Percentiles rank a stretch among this genome's conserved stretches.
Conservation (phyloP, 2,888 invertebrate genomes). For the Leptinotarsa tumamoca region DNA sequence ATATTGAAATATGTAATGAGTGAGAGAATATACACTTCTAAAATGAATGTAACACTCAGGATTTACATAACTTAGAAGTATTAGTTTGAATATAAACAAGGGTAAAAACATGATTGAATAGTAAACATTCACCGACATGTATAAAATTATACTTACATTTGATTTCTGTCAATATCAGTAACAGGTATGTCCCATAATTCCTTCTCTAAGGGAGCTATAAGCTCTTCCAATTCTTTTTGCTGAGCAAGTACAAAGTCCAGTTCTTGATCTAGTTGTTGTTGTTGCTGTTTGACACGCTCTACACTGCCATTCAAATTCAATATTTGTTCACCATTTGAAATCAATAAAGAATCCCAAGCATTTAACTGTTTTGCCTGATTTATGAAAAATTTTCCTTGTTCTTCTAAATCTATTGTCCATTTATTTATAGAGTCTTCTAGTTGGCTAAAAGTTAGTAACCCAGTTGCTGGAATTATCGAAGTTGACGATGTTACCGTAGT, state of each 20-base stretch:
- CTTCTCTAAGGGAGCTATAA: constrained; percentile 87
- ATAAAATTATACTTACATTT: constrained; percentile 73
- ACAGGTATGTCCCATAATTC: constrained; percentile 77
- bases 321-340: constrained; percentile 94
- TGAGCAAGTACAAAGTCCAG: constrained; percentile 93
- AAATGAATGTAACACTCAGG: too few species aligned
- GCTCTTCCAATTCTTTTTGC: constrained; percentile 91
- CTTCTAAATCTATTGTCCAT: constrained; percentile 92
- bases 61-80: too few species aligned
- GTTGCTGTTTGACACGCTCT: constrained; percentile 89
- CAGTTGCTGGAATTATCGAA: constrained; percentile 60
- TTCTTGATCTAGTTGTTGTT: constrained; percentile 90
- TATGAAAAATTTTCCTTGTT: constrained; percentile 91
- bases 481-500: constrained; percentile 53
- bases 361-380: constrained; percentile 96
- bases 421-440: constrained; percentile 93
- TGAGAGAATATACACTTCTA: too few species aligned
- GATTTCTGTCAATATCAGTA: constrained; percentile 89
- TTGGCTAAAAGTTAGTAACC: constrained; percentile 82
- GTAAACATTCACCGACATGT: neutral
- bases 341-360: constrained; percentile 92
- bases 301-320: constrained; percentile 87
- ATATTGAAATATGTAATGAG: too few species aligned
- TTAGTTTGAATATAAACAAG: too few species aligned
- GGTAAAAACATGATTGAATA: too few species aligned